Percentiles rank a stretch among this genome's conserved stretches.
Evolutionary conservation across 2,113 vertebrate species (phyloP).

Genomic region (Trachemys scripta): DNA sequence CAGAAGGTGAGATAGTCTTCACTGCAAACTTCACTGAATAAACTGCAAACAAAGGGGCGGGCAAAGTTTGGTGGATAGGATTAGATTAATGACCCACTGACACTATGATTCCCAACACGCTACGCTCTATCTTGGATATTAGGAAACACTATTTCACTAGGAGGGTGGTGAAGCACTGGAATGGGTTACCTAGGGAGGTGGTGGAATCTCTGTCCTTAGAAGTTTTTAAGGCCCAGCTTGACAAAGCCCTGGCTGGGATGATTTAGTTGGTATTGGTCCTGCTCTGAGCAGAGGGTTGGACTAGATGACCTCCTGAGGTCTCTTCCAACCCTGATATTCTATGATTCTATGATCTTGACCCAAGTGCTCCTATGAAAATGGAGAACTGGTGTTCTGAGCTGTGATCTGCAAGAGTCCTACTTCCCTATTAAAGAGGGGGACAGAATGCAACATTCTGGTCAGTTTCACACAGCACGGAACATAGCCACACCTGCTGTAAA

Average conservation of each 20-base stretch:
- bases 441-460: neutral
- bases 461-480: neutral
- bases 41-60: neutral
- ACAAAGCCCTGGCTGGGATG: no score
- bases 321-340: no score
- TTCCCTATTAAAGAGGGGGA: neutral
- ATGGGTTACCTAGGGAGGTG: no score
- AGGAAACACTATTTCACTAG: no score
- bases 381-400: neutral
- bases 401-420: neutral
- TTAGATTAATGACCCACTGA: neutral
- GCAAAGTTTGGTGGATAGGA: neutral
- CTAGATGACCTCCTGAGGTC: no score
- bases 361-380: neutral
- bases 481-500: neutral
- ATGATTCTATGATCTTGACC: neutral
- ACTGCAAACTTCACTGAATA: neutral
- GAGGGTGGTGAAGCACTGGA: no score
- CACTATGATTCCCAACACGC: neutral
- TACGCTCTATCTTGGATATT: neutral
- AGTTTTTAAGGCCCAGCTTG: no score
- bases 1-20: neutral
- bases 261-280: no score
- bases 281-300: no score
- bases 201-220: no score